Evolutionary conservation across 1,140 invertebrate species (phyloP).

Genomic region (Drosophila subpulchrella): DNA sequence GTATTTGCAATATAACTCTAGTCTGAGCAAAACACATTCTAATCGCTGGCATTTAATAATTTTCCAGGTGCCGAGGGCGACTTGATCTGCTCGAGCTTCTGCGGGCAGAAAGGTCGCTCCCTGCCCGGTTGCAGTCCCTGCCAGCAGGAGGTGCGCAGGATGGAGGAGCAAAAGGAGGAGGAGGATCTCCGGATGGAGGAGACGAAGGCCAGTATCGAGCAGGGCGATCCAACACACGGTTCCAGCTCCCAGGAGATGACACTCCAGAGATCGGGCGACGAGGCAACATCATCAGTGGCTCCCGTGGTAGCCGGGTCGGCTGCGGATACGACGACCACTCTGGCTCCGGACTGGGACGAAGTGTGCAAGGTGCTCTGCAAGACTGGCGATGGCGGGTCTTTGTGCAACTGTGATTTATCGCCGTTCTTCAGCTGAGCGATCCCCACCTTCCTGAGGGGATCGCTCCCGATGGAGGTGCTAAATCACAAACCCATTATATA

Average conservation of each 20-base stretch:
- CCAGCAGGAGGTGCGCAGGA: constrained; percentile 46
- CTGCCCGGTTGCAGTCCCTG: constrained; percentile 74
- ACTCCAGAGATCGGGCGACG: not conserved
- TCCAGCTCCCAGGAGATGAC: constrained; percentile 15
- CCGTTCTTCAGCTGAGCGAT: constrained; percentile 78
- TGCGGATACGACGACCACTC: constrained; percentile 4
- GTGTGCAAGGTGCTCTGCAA: constrained; percentile 85
- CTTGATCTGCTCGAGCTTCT: constrained; percentile 65
- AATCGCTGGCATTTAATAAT: not conserved
- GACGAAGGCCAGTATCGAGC: constrained; percentile 49
- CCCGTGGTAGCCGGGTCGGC: constrained; percentile 11
- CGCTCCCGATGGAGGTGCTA: constrained; percentile 37
- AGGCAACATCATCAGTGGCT: not conserved
- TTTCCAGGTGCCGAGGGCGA: constrained; percentile 30
- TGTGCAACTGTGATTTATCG: constrained; percentile 86
- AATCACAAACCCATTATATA: constrained; percentile 63
- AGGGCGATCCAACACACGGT: constrained; percentile 60
- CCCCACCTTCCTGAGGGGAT: constrained; percentile 17
- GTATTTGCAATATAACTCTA: too few species aligned
- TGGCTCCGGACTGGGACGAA: constrained; percentile 83
- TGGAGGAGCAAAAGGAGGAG: constrained; percentile 4
- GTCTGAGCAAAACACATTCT: not conserved
- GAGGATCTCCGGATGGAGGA: constrained; percentile 3
- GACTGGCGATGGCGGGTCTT: constrained; percentile 85
- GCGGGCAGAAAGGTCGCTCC: constrained; percentile 49